Conservation (phyloP, 2,113 vertebrate species). For the Bostrychus sinensis region DNA sequence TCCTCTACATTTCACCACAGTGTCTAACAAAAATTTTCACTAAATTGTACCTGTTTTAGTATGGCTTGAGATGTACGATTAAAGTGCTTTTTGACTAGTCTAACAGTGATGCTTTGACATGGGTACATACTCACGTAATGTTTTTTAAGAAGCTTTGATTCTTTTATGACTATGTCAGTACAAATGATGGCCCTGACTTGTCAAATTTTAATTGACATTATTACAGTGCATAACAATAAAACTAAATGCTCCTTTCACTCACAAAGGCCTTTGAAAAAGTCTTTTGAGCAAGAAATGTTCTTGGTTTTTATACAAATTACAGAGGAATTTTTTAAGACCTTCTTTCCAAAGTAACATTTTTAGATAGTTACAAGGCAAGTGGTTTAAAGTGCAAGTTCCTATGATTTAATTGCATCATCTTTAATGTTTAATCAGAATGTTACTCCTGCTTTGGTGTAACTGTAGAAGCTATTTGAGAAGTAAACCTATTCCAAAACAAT, state of each 20-base stretch:
- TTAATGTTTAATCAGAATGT: too few species aligned
- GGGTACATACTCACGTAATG: background rate
- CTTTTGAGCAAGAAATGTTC: conserved; percentile 11
- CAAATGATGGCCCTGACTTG: background rate
- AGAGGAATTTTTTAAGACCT: background rate
- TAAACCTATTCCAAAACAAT: too few species aligned
- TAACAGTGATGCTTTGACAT: background rate
- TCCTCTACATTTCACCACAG: too few species aligned
- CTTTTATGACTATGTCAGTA: background rate
- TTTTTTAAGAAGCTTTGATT: background rate
- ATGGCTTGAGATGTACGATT: background rate
- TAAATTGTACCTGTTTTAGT: background rate
- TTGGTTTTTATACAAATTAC: background rate
- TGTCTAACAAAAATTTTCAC: background rate
- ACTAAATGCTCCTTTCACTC: conserved; percentile 1
- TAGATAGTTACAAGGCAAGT: background rate
- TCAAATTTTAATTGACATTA: background rate
- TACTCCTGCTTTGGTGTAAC: too few species aligned
- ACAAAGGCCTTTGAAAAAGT: background rate
- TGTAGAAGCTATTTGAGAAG: too few species aligned
- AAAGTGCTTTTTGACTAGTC: background rate
- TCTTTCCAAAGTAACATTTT: background rate
- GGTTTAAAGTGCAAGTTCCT: too few species aligned
- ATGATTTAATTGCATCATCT: too few species aligned
- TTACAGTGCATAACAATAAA: background rate